These are phyloP conservation scores for Apteryx owenii DNA, from an alignment of 2,113 vertebrate genomes.

Conservation along the genomic window DNA sequence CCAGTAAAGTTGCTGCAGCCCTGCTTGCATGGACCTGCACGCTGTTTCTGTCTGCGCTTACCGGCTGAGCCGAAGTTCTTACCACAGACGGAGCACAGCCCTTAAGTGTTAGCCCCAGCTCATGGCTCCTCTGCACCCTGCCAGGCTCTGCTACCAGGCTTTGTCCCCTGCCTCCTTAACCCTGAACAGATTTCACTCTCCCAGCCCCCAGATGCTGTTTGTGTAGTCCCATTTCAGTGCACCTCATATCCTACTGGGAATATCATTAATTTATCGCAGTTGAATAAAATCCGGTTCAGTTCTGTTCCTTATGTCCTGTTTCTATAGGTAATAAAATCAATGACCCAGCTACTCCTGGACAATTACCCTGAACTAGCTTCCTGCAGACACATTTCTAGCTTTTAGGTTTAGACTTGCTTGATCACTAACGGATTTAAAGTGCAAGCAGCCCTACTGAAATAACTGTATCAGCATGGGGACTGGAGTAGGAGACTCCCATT, in stretches of 20 bases:
- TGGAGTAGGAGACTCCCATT: rapidly evolving
- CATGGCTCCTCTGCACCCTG: too few species aligned
- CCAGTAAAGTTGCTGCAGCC: too few species aligned
- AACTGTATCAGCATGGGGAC: rapidly evolving
- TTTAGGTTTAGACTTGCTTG: neutral
- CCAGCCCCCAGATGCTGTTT: neutral
- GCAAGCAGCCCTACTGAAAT: too few species aligned
- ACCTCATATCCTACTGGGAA: rapidly evolving
- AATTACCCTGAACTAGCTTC: rapidly evolving
- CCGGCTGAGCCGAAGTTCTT: neutral
- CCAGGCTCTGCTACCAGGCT: too few species aligned
- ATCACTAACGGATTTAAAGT: rapidly evolving
- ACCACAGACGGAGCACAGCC: neutral
- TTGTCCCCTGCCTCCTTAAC: too few species aligned
- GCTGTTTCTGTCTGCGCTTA: too few species aligned
- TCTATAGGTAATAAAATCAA: neutral
- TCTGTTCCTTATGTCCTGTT: neutral
- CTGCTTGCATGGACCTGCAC: too few species aligned
- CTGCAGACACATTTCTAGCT: rapidly evolving
- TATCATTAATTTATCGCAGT: too few species aligned
- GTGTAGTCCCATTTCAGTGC: neutral
- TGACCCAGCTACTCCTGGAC: too few species aligned
- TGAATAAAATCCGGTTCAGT: neutral
- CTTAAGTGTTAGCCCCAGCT: neutral
- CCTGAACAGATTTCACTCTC: neutral